phyloP scores from a whole-genome alignment of 2,797 vertebrate species.

The Pangasius larnaudii region DNA sequence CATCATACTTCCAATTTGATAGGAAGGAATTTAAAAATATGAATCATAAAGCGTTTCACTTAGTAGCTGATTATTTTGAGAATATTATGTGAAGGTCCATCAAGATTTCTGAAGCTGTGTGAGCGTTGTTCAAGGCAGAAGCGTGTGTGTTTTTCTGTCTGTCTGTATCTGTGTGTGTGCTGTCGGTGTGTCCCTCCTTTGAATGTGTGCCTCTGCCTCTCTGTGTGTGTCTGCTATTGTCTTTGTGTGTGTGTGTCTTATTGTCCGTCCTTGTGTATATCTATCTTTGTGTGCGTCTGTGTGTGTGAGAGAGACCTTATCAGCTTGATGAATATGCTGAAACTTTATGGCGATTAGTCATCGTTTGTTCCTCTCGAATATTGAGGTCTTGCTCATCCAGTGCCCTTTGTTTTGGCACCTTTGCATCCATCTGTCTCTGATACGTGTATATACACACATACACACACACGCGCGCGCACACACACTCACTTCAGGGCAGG shows the following conservation, averaged over 20 bases:
- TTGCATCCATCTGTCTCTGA: slow-evolving; percentile 18
- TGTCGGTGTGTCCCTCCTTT: not conserved
- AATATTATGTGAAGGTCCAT: not conserved
- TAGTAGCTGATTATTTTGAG: not conserved
- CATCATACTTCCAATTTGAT: not conserved
- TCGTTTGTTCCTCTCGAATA: slow-evolving; percentile 19
- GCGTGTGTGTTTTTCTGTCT: not conserved
- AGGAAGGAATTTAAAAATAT: not conserved
- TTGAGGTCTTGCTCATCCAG: slow-evolving; percentile 19
- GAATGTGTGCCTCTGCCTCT: not conserved
- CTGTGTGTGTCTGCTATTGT: not conserved
- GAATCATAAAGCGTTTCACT: not conserved
- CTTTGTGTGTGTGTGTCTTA: not conserved
- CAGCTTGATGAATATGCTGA: slow-evolving; percentile 12
- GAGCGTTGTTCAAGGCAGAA: not conserved
- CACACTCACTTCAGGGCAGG: not conserved
- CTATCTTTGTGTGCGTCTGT: not conserved
- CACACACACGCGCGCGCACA: not conserved
- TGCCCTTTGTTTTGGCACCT: slow-evolving; percentile 19
- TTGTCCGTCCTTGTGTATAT: not conserved
- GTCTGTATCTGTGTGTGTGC: not conserved
- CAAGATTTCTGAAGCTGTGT: not conserved
- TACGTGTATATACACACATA: not conserved
- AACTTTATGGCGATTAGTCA: slow-evolving; percentile 31
- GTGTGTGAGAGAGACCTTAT: not conserved